Conservation (phyloP, 2,113 vertebrate species). For the Phrynocephalus versicolor region DNA sequence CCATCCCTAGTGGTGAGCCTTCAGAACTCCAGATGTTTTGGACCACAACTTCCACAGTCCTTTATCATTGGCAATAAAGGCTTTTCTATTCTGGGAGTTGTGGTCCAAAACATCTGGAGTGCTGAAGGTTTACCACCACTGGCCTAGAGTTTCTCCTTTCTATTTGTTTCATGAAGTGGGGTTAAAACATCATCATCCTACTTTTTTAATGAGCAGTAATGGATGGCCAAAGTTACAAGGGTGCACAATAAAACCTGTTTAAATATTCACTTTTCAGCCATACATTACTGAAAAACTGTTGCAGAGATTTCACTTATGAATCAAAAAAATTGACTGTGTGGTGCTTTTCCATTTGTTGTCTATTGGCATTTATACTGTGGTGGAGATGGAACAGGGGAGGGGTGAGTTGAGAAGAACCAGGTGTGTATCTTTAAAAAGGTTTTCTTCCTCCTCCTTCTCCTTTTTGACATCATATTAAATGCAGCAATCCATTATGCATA, state of each 20-base stretch:
- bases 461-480: slow-evolving; percentile 49
- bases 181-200: slow-evolving; percentile 47
- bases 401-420: slow-evolving; percentile 11
- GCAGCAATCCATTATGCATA: slow-evolving; percentile 51
- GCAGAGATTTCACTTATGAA: slow-evolving; percentile 52
- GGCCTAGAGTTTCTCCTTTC: slow-evolving; percentile 12
- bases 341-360: slow-evolving; percentile 38
- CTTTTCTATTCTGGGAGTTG: too few species aligned
- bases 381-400: slow-evolving; percentile 7
- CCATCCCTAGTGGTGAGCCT: too few species aligned
- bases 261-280: slow-evolving; percentile 47
- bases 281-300: neutral
- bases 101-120: too few species aligned
- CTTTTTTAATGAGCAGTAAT: slow-evolving; percentile 32
- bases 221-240: slow-evolving; percentile 39
- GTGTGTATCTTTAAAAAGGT: slow-evolving; percentile 51
- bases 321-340: slow-evolving; percentile 27
- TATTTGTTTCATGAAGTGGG: slow-evolving; percentile 48
- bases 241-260: slow-evolving; percentile 50
- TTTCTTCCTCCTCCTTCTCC: too few species aligned
- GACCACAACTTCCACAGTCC: too few species aligned
- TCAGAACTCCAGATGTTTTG: too few species aligned
- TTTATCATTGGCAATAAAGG: too few species aligned
- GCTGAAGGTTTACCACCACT: slow-evolving; percentile 28
- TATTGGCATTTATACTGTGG: slow-evolving; percentile 43